These are phyloP conservation scores for Lota lota DNA, from an alignment of 2,113 vertebrate genomes.

Conservation along the genomic window DNA sequence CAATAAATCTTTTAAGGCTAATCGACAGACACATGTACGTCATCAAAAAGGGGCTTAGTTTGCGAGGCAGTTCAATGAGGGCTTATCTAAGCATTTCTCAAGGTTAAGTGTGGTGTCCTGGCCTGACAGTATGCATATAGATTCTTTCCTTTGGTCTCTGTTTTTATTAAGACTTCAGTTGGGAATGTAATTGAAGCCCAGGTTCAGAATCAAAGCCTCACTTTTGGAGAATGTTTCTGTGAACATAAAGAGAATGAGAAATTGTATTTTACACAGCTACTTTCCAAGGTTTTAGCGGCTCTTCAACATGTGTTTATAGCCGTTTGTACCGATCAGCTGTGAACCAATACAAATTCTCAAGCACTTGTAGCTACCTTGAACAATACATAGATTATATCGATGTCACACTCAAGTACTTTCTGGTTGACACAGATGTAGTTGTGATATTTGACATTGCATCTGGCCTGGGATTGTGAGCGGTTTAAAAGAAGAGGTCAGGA, in stretches of 20 bases:
- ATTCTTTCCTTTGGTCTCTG: no score
- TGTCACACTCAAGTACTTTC: background rate
- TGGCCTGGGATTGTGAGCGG: background rate
- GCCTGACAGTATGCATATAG: background rate
- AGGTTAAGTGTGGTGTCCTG: background rate
- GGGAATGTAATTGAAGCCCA: background rate
- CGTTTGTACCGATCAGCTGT: constrained; percentile 13
- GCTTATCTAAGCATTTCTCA: background rate
- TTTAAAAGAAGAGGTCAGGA: background rate
- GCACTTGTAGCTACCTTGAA: constrained; percentile 8
- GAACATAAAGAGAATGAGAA: background rate
- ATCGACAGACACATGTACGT: constrained; percentile 31
- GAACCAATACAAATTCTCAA: constrained; percentile 17
- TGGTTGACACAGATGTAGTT: constrained; percentile 9
- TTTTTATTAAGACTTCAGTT: background rate
- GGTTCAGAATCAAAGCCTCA: no score
- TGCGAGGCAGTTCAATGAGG: background rate
- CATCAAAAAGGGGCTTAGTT: background rate
- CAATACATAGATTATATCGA: constrained; percentile 17
- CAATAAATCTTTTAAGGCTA: background rate
- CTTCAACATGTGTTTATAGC: background rate
- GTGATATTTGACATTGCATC: background rate
- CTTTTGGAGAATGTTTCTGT: background rate
- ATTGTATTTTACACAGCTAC: constrained; percentile 3
- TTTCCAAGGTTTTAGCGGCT: background rate